Base-by-base conservation (phyloP, 2,888 invertebrate genomes). In the Cosmia pyralina region DNA sequence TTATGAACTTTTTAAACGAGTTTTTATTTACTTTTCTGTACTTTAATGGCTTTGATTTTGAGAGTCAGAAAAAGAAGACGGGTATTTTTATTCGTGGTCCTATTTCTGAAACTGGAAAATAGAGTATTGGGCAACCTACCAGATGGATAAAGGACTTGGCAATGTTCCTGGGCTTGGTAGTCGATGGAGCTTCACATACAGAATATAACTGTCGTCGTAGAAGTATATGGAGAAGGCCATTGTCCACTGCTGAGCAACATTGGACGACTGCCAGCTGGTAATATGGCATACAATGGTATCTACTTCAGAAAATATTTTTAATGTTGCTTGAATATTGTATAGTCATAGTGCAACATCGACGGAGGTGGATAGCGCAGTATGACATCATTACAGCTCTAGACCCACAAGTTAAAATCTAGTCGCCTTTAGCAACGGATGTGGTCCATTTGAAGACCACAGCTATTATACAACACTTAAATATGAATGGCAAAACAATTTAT, bases 1-100 rank as follows among this genome's bases (percentile, higher is more conserved):
- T 79, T 74, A 57, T 65, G 81, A 82, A 66, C 76, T 71, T 60
- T 58, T 70, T 52, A 55, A 72, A 75, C 53, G 44, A 10, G 63
- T 44, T 73, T 69, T 48, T 28, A 59, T 66, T 17, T 59, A 53
- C 6, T 53, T 70, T 58, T 65, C 55, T 72, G 10, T 38, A 63
- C 15, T 66, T 67, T 2, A 34, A 48, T 50, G 46, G 19, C 59
- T 73, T 72, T 0, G n/a, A 62, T 62, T 57, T 66, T 65, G 4
- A 28, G 5, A 46, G 4, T 3, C n/a, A 17, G 52, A 53, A 53
- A 67, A 69, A 22, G 4, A 13, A 19, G 13, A 41, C 0, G 0
- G 0, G n/a, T n/a, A 15, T 17, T 17, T 19, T 65, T 0, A 13
- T 55, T 64, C 28, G 15, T 44, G 13, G 17, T 19, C 7, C 28